Base-by-base conservation (phyloP, 2,888 invertebrate species). In the Tachina lurida region DNA sequence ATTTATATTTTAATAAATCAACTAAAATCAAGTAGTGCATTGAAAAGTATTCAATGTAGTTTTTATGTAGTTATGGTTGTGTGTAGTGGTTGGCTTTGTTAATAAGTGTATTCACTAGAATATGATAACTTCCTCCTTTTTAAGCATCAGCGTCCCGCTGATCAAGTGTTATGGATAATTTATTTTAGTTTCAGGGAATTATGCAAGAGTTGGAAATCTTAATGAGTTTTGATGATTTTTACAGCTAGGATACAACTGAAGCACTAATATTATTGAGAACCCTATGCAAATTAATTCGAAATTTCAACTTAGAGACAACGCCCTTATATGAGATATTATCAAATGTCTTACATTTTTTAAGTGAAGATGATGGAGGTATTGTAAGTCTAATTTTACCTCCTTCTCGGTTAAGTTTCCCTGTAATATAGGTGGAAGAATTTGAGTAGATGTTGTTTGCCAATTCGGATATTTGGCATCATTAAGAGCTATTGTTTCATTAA, bases 351-450 rank as follows among this genome's bases (percentile, higher is more conserved):
- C 17, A 31, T 74, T 74, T 45, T 56, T 22, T n/a, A 75, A 49
- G 19, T 58, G 58, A 22, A 71, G 71, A 17, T 71, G 71, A 31
- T 71, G 71, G 31, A 71, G 78, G 13, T 78, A 78, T 41, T 78
- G 70, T 49, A 78, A 70, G 54, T 78, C 78, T 62, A 78, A 43
- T 19, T 62, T 70, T 1, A 71, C 52, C n/a, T 52, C 39, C 2
- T 78, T 78, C 39, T 78, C 19, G 1, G 78, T 19, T 17, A 78
- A 31, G 31, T 68, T 41, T 39, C 41, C 47, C 10, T 70, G 70
- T 17, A 78, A 39, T 58, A 78, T 41, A 52, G 60, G 62, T 54
- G 77, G 52, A 2, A 77, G 15, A 7, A 31, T 15, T 67, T 78
- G 70, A n/a, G 31, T 2, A 10, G 78, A 78, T 49, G 70, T 70